Base-by-base conservation (phyloP, 2,888 invertebrate species). In the Laspeyria flexula region DNA sequence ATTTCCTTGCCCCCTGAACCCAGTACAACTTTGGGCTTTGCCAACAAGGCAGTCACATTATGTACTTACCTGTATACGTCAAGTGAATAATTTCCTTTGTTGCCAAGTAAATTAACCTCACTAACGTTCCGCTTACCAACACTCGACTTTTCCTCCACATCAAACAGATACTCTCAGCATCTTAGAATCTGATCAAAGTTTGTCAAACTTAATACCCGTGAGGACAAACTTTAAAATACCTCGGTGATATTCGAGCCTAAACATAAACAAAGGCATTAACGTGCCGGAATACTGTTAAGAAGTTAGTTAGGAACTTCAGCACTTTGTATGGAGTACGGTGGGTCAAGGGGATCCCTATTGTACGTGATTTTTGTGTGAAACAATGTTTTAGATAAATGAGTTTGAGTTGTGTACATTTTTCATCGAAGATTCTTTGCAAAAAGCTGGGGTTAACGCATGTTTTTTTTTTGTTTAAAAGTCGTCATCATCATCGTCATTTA, bases 281-380 rank as follows among this genome's bases (percentile, higher is more conserved):
- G 54, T 51, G 55, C 48, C 62, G 56, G 48, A 67, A 71, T 70
- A 65, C 69, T 60, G 50, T 59, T 67, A 54, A 51, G 54, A 71
- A 74, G 60, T 75, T 73, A 38, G 64, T 70, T 59, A 65, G 55
- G 37, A 68, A 77, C 64, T 74, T 74, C 30, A 43, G 39, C 50
- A 57, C 59, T 65, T 66, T 48, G 45, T 37, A 38, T 37, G 27
- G 42, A 59, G 48, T 47, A 60, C 35, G 31, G 35, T 18, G 60
- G 61, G 64, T 65, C 60, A 60, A 63, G 65, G 43, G 55, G 55
- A 49, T 59, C 40, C 42, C 29, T 41, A n/a, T 1, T 30, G 62
- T 59, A 59, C 75, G 71, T 73, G 74, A 70, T 71, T 56, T 60
- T 61, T 43, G 27, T 55, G 46, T 46, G 31, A 52, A 60, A 60